Base-by-base conservation (phyloP, 2,797 vertebrate species). In the Tadarida brasiliensis region DNA sequence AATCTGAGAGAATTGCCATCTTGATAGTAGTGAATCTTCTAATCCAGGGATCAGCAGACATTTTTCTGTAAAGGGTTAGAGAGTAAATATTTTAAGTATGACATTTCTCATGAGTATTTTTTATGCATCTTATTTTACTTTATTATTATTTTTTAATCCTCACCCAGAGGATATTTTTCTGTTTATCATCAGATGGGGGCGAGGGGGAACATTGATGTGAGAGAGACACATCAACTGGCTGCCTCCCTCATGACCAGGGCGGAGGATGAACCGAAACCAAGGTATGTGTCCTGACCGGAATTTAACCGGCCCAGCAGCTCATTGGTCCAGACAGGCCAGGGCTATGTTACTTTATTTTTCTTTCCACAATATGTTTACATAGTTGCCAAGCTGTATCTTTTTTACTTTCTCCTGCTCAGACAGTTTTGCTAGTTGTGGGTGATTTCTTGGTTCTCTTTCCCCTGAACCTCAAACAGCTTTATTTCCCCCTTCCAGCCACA, bases 371-470 rank as follows among this genome's bases (percentile, higher is more conserved):
- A 14, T 54, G 17, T 81, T 91, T 85, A 85, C 65, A 30, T 54
- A 70, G 54, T 88, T 94, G 49, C 51, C 44, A 74, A 28, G 39
- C 28, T 87, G 30, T 44, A 35, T 71, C 71, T 88, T 94, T 93
- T 77, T 88, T 5, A 74, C 84, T 94, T 82, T 90, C 54, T 90
- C 44, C 33, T 7, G 8, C 67, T 89, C 73, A 54, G 61, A 61
- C 15, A 85, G 68, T 63, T 95, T 33, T 78, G 59, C n/a, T 71
- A n/a, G 54, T 24, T 65, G 87, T 87, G n/a, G 67, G 51, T 59
- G 47, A 44, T 94, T 76, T 80, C 56, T 94, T 92, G n/a, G 77
- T 80, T 70, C 16, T 94, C 47, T 85, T 83, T 91, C 51, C 54
- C 8, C 33, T 68, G 63, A 88, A 35, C 91, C 35, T 86, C 57